These are phyloP conservation scores for Melanitta fusca DNA, from an alignment of 2,797 vertebrate genomes.

Conservation along the genomic window DNA sequence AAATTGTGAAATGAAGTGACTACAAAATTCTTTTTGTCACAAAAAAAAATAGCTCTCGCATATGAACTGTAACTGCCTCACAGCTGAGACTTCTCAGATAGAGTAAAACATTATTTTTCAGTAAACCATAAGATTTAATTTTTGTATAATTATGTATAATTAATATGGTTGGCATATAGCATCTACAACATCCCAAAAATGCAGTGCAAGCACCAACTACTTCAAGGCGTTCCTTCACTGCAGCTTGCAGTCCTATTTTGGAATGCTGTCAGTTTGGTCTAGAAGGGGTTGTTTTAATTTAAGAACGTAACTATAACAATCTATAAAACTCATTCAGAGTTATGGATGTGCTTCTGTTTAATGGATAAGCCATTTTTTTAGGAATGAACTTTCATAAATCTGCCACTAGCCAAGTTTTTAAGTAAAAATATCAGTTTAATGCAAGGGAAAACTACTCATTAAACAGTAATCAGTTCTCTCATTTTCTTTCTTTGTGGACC, in stretches of 20 bases:
- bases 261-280: not conserved
- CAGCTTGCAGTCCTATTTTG: not conserved
- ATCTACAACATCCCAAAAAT: slow-evolving; percentile 21
- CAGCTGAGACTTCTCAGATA: slow-evolving; percentile 1
- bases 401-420: not conserved
- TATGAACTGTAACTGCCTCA: not conserved
- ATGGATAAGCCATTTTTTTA: not conserved
- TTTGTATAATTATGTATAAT: slow-evolving; percentile 22
- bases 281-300: not conserved
- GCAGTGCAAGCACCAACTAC: not conserved
- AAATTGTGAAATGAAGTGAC: not conserved
- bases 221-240: not conserved
- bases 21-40: not conserved
- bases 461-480: not conserved
- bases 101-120: slow-evolving; percentile 29
- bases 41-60: not conserved
- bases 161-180: not conserved
- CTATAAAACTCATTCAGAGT: slow-evolving; percentile 1
- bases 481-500: not conserved
- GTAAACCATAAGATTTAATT: not conserved
- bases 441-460: not conserved
- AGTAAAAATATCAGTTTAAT: not conserved
- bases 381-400: not conserved
- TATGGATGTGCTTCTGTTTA: not conserved
- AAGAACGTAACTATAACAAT: not conserved